A percentile compares a stretch with the other conserved stretches of the same genome.
Conservation (phyloP, 30 jellyfish, hydroid and myxozoan genomes). For the Cassiopea xamachana region DNA sequence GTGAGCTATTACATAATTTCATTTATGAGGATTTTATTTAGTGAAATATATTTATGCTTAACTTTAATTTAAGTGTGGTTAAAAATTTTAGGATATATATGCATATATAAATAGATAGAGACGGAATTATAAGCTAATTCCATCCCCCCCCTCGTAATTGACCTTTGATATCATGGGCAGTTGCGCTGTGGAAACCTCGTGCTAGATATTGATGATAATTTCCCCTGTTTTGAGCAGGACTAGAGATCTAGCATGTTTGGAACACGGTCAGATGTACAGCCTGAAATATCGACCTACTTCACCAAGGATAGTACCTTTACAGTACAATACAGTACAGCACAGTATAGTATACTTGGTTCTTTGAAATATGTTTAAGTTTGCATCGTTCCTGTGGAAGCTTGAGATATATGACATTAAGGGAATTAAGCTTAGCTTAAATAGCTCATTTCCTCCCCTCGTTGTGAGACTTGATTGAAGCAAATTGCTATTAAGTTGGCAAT, state of each 20-base stretch:
- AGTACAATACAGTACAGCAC: no score
- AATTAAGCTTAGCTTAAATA: neutral
- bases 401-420: neutral
- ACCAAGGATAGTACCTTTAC: no score
- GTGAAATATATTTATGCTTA: slow-evolving; percentile 3
- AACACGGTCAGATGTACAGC: neutral
- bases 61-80: slow-evolving; percentile 18
- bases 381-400: neutral
- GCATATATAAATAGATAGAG: slow-evolving; percentile 12
- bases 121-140: neutral
- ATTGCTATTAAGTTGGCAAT: no score
- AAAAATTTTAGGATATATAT: neutral
- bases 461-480: neutral
- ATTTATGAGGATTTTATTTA: slow-evolving; percentile 1
- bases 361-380: neutral
- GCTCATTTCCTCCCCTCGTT: neutral
- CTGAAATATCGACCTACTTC: neutral
- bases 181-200: neutral
- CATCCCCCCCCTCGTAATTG: neutral
- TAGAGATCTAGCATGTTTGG: no score
- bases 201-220: no score
- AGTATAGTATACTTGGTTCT: no score
- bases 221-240: no score
- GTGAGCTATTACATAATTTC: neutral
- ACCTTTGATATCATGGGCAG: neutral